phyloP scores from a whole-genome alignment of 2,797 vertebrate genomes.

The Pelochelys cantorii region DNA sequence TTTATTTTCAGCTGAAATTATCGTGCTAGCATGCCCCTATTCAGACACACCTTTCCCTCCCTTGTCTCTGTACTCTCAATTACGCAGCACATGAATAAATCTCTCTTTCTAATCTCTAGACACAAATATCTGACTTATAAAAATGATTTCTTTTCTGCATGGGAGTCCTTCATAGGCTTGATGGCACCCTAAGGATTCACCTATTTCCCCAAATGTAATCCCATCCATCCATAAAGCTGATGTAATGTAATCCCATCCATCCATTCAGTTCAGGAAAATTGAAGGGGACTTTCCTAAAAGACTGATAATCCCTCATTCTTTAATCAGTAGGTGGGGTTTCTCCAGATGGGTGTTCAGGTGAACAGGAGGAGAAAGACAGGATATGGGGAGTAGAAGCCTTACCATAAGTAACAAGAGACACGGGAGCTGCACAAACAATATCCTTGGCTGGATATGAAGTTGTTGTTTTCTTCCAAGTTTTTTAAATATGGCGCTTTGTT shows the following conservation, averaged over 20 bases:
- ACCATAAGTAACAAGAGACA: background rate
- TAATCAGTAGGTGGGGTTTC: background rate
- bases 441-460: background rate
- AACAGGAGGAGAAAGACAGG: background rate
- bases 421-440: background rate
- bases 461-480: background rate
- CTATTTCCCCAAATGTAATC: slow-evolving; percentile 44
- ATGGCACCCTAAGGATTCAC: slow-evolving; percentile 11
- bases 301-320: background rate
- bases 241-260: slow-evolving; percentile 45
- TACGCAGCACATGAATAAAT: background rate
- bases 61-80: background rate
- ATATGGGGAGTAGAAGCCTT: background rate
- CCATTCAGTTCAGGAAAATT: slow-evolving; percentile 19
- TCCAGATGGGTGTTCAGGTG: background rate
- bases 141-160: slow-evolving; percentile 5
- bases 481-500: background rate
- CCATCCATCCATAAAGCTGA: slow-evolving; percentile 26
- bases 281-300: background rate
- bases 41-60: background rate
- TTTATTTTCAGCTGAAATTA: slow-evolving; percentile 1
- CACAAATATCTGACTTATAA: slow-evolving; percentile 7
- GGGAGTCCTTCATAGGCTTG: slow-evolving; percentile 24
- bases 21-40: background rate
- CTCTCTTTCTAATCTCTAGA: background rate